These are phyloP conservation scores for Hycleus cichorii DNA, from an alignment of 1,140 invertebrate species.

Conservation along the genomic window DNA sequence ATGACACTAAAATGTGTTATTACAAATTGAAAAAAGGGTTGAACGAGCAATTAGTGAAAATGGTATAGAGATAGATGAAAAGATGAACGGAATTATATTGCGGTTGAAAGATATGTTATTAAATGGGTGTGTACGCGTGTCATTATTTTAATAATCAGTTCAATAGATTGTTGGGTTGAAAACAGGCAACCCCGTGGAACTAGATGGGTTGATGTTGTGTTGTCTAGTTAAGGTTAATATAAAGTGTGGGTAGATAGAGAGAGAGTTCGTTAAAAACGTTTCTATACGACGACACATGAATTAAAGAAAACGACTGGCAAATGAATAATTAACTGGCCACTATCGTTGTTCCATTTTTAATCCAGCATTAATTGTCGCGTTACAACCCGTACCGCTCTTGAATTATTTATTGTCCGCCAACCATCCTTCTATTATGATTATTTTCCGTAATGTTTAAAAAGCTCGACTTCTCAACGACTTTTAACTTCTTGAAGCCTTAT, in stretches of 20 bases:
- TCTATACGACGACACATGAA: constrained; percentile 6
- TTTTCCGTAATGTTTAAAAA: no score
- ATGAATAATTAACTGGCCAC: constrained; percentile 25
- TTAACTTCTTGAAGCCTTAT: no score
- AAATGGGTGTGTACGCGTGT: constrained; percentile 26
- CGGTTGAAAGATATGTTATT: constrained; percentile 22
- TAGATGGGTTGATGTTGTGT: no score
- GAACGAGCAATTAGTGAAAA: constrained; percentile 27
- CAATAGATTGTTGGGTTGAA: constrained; percentile 8
- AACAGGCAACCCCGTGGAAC: constrained; percentile 1
- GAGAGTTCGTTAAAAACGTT: constrained; percentile 1
- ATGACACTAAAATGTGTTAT: constrained; percentile 4
- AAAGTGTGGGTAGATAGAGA: no score
- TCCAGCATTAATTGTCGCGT: constrained; percentile 12
- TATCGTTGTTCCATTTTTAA: constrained; percentile 7
- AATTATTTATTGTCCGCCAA: constrained; percentile 3
- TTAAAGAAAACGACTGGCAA: constrained; percentile 17
- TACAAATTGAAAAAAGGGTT: constrained; percentile 22
- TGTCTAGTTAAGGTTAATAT: no score
- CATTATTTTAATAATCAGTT: constrained; percentile 32
- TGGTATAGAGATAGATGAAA: constrained; percentile 22
- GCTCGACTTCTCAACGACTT: no score
- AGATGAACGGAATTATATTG: constrained; percentile 20
- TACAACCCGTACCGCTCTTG: constrained; percentile 3
- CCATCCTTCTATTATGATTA: no score